phyloP scores from a whole-genome alignment of 2,888 invertebrate genomes.

The Sycophila texana region DNA sequence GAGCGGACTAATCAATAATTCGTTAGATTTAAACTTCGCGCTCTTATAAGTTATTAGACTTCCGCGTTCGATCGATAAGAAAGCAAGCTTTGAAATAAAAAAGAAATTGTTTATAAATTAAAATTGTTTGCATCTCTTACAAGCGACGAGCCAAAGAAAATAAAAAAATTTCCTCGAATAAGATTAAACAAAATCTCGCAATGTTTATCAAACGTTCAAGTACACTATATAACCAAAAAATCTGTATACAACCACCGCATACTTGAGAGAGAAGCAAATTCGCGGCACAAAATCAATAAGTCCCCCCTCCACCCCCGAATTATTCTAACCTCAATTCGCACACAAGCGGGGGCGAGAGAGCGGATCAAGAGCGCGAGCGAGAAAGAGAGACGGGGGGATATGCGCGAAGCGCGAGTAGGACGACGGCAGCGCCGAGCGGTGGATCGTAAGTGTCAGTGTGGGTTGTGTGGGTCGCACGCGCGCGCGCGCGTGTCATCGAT shows the following conservation, averaged over 20 bases:
- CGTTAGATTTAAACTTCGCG: slow-evolving; percentile 20
- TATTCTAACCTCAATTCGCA: slow-evolving; percentile 47
- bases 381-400: not conserved
- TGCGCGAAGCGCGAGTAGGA: slow-evolving; percentile 3
- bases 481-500: slow-evolving; percentile 48
- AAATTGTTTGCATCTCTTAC: not conserved
- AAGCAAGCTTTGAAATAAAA: not conserved
- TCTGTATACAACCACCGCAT: too few species aligned
- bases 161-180: not conserved
- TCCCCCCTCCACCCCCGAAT: not conserved
- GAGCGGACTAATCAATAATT: slow-evolving; percentile 29
- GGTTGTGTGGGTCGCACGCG: slow-evolving; percentile 30
- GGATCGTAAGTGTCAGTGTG: not conserved
- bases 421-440: not conserved
- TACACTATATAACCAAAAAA: too few species aligned
- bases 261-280: slow-evolving; percentile 14
- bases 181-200: not conserved
- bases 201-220: not conserved
- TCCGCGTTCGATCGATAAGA: slow-evolving; percentile 10
- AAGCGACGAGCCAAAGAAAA: not conserved
- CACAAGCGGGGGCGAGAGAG: not conserved
- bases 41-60: not conserved
- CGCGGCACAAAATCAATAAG: slow-evolving; percentile 37
- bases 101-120: not conserved
- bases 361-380: not conserved